Percentiles rank a stretch among this genome's conserved stretches.
Evolutionary conservation across 2,113 vertebrate species (phyloP).

Genomic region (Microcebus lehilahytsara): DNA sequence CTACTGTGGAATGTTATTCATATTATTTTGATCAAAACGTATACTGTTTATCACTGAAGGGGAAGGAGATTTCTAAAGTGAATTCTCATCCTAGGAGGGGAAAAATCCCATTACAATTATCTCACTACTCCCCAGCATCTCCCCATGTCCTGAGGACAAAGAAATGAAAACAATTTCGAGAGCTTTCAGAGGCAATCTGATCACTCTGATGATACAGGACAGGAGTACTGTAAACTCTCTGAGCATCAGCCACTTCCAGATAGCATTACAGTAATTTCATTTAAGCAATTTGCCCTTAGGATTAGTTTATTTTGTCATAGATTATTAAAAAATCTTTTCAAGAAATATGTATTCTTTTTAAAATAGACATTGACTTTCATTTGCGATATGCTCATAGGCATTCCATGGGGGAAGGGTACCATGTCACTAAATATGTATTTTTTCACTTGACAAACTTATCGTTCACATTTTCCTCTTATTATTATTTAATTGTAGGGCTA

Average conservation of each 20-base stretch:
- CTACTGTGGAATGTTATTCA: slow-evolving; percentile 30
- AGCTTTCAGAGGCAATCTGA: neutral
- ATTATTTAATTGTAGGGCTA: neutral
- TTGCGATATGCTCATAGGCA: neutral
- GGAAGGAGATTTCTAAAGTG: slow-evolving; percentile 39
- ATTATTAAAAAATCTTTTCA: neutral
- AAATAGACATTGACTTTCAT: neutral
- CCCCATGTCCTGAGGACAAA: neutral
- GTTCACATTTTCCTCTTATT: neutral
- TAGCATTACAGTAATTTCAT: neutral
- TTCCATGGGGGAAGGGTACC: neutral
- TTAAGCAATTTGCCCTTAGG: neutral
- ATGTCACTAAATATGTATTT: neutral
- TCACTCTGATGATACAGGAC: neutral
- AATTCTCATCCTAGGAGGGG: slow-evolving; percentile 14
- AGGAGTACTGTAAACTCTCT: neutral
- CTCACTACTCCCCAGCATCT: neutral
- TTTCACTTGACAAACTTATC: neutral
- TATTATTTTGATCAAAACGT: slow-evolving; percentile 47
- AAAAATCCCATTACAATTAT: slow-evolving; percentile 39
- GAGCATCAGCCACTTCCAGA: neutral
- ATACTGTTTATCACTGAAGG: slow-evolving; percentile 14
- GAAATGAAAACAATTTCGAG: slow-evolving; percentile 51
- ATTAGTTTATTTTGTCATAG: neutral
- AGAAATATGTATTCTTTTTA: neutral